Base-by-base conservation (phyloP, 2,797 vertebrate genomes). In the Enteromius trimaculatus region DNA sequence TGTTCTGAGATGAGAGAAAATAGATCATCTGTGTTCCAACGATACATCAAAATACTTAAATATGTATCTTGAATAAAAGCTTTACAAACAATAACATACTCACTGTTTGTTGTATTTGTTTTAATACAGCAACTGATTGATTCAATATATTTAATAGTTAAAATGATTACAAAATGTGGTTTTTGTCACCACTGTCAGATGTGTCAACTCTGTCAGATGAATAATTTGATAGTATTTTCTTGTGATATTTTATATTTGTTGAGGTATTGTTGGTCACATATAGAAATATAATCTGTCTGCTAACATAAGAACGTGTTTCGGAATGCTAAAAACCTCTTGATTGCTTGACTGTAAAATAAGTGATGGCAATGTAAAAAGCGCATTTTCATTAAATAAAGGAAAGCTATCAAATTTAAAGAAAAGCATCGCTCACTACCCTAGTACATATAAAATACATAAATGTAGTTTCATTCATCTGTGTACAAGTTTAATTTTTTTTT, bases 41-140 rank as follows among this genome's bases (percentile, higher is more conserved):
- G 23, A 60, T 26, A 58, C 5, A 60, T 60, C n/a, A 26, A 60
- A 60, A 6, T 26, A 26, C 23, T 26, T 26, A 26, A 60, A 26
- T 23, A 4, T 60, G 23, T 26, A 60, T 26, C 55, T 60, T 13
- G 55, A 26, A 60, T 26, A 26, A 13, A 26, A 60, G 11, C 11
- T 60, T 23, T 60, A 60, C 13, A 14, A 60, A 60, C 58, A 60
- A 60, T 60, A 60, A 60, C 55, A 60, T 60, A 60, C 58, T 26
- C 58, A 14, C n/a, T 60, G 55, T 60, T 60, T 60, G 55, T 60
- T 26, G n/a, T 60, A 60, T 60, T 60, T 60, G 23, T 60, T 60
- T 60, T 60, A 60, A 60, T 60, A 60, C 58, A 60, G 58, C 23
- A 13, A 60, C 13, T 13, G 10, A 60, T 60, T 14, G 1, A 26